phyloP scores from a whole-genome alignment of 1,140 invertebrate species.

The Palaemon carinicauda region DNA sequence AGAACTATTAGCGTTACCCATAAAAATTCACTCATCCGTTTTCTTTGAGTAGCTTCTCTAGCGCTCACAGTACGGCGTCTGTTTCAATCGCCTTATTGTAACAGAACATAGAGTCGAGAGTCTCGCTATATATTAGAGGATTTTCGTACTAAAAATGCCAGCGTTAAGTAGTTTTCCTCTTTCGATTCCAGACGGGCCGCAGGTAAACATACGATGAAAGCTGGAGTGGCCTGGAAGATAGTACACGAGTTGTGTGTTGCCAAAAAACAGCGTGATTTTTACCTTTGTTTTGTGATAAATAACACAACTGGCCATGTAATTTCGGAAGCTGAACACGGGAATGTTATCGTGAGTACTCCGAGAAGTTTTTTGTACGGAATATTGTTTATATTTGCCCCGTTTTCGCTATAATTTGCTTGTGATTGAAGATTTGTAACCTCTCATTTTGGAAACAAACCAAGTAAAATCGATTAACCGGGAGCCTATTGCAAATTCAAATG shows the following conservation, averaged over 20 bases:
- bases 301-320: conserved; percentile 19
- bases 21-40: conserved; percentile 13
- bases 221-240: conserved; percentile 31
- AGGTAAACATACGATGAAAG: conserved; percentile 46
- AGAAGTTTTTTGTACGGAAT: not conserved
- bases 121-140: not conserved
- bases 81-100: not conserved
- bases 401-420: not conserved
- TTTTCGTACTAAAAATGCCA: not conserved
- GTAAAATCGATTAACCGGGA: no score
- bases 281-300: conserved; percentile 2
- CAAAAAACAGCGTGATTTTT: not conserved
- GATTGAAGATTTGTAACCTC: no score
- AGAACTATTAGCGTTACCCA: no score
- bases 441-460: no score
- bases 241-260: not conserved
- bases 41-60: conserved; percentile 30
- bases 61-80: not conserved
- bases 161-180: not conserved
- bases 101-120: not conserved
- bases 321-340: not conserved
- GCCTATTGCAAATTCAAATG: no score
- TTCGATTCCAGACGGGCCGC: conserved; percentile 31
- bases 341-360: conserved; percentile 6
- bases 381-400: no score